phyloP scores from a whole-genome alignment of 2,797 vertebrate species.

The Amniataba percoides region DNA sequence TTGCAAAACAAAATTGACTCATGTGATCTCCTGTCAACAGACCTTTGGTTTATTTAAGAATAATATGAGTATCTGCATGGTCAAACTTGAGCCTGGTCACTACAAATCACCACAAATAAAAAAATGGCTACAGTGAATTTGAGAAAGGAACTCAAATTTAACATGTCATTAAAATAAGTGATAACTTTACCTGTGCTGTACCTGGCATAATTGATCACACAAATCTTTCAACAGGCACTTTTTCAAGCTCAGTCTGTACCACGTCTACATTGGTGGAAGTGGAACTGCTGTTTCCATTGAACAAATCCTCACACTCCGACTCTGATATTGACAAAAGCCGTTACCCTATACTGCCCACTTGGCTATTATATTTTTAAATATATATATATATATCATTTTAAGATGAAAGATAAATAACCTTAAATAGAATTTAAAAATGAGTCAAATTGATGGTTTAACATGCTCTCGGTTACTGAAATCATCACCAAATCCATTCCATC shows the following conservation, averaged over 20 bases:
- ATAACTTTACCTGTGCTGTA: neutral
- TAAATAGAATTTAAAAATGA: neutral
- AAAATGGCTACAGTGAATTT: neutral
- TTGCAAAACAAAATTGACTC: neutral
- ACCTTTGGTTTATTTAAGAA: neutral
- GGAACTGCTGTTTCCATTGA: neutral
- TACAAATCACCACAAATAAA: too few relatives aligned
- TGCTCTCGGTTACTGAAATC: neutral
- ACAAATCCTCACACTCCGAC: neutral
- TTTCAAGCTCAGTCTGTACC: neutral
- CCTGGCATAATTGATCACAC: neutral
- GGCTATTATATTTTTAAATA: neutral
- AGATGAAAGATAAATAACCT: neutral
- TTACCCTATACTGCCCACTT: neutral
- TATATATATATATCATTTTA: neutral
- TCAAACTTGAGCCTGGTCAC: neutral
- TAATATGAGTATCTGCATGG: neutral
- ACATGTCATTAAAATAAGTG: neutral
- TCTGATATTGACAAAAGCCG: neutral
- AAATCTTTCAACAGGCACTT: neutral
- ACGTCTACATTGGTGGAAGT: neutral
- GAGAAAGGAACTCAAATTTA: neutral
- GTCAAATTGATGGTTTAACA: neutral
- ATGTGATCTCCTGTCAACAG: neutral
- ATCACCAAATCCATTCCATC: neutral